These are phyloP conservation scores for Candidula unifasciata DNA, from an alignment of 2,888 invertebrate species.

Conservation along the genomic window DNA sequence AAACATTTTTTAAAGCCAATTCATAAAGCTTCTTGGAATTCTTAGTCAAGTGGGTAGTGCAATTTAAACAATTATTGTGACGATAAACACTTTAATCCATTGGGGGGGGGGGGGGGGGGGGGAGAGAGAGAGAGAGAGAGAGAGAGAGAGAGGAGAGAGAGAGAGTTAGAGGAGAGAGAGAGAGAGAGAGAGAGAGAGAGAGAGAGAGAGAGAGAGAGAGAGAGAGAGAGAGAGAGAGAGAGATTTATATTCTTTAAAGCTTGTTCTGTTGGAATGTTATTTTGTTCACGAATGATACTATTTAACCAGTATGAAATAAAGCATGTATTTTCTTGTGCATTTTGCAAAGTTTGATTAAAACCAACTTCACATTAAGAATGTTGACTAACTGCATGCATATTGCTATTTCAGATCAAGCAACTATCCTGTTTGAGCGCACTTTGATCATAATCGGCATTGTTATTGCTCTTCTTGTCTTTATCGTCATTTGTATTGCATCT, in stretches of 20 bases:
- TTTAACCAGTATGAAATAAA: neutral
- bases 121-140: too few species aligned
- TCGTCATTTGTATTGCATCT: slow-evolving; percentile 62
- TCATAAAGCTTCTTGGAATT: too few species aligned
- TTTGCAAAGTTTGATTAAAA: neutral
- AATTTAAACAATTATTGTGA: too few species aligned
- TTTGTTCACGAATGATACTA: neutral
- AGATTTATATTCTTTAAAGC: neutral
- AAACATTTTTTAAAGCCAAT: too few species aligned
- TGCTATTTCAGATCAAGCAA: slow-evolving; percentile 46
- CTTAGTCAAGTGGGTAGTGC: too few species aligned
- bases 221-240: too few species aligned
- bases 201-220: too few species aligned
- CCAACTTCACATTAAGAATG: neutral
- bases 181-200: too few species aligned
- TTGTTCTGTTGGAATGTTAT: neutral
- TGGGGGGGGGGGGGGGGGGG: too few species aligned
- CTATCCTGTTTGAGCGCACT: slow-evolving; percentile 55
- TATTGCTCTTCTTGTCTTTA: slow-evolving; percentile 60
- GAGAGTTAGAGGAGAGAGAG: too few species aligned
- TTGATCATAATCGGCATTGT: slow-evolving; percentile 62
- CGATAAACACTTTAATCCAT: too few species aligned
- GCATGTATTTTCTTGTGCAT: neutral
- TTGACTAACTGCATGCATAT: slow-evolving; percentile 24
- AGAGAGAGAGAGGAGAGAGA: too few species aligned